A percentile compares a stretch with the other conserved stretches of the same genome.
Evolutionary conservation across 2,888 invertebrate species (phyloP).

Genomic region (Apoda limacodes): DNA sequence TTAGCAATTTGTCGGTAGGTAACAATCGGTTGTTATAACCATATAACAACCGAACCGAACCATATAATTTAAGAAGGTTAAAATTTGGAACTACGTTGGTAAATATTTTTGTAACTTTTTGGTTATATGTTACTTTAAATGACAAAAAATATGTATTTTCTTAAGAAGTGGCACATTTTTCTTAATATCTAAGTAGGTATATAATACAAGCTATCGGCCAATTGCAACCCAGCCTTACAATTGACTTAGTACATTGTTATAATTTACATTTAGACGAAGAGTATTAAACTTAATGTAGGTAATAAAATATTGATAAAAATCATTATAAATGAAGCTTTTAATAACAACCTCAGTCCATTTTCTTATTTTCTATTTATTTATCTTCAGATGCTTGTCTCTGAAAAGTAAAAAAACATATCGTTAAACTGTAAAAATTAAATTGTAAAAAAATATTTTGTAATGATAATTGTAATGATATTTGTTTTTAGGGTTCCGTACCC

Average conservation of each 20-base stretch:
- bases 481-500: no score
- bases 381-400: slow-evolving; percentile 49
- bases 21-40: no score
- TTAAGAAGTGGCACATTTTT: slow-evolving; percentile 42
- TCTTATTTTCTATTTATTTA: slow-evolving; percentile 30
- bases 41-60: no score
- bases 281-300: no score
- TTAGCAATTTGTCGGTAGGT: no score
- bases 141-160: slow-evolving; percentile 1
- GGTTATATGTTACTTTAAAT: no score
- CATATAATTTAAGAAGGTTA: no score
- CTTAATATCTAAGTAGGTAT: slow-evolving; percentile 35
- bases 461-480: no score
- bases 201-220: slow-evolving; percentile 41
- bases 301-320: no score
- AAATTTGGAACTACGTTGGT: slow-evolving; percentile 1
- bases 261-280: slow-evolving; percentile 25
- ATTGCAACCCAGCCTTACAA: slow-evolving; percentile 66
- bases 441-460: no score
- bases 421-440: no score
- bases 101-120: slow-evolving; percentile 9
- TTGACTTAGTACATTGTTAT: slow-evolving; percentile 34
- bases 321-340: no score
- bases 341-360: slow-evolving; percentile 43
- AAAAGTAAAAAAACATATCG: slow-evolving; percentile 23